These are phyloP conservation scores for Timema podura DNA, from an alignment of 2,888 invertebrate species.

Conservation along the genomic window DNA sequence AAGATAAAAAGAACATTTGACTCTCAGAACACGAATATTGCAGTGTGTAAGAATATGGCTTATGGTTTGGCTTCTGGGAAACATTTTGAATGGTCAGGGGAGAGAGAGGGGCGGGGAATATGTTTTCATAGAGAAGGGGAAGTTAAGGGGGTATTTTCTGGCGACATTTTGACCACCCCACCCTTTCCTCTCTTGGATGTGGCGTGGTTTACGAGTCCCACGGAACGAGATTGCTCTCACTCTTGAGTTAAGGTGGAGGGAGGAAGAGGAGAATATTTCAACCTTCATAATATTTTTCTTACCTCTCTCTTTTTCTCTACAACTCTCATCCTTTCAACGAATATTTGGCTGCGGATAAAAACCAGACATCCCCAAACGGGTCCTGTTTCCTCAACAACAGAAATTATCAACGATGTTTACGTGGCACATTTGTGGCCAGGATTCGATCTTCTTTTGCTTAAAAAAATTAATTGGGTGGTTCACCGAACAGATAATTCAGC, in stretches of 20 bases:
- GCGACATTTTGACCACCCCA: constrained; percentile 30
- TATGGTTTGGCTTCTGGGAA: constrained; percentile 30
- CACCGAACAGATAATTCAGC: no score
- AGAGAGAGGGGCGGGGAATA: constrained; percentile 18
- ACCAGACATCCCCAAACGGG: no score
- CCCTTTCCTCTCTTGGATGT: constrained; percentile 21
- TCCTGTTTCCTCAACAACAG: no score
- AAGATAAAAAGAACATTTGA: constrained; percentile 25
- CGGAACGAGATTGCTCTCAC: constrained; percentile 10
- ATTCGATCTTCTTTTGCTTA: no score
- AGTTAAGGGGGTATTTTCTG: constrained; percentile 12
- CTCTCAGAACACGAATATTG: constrained; percentile 29
- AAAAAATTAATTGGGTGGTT: no score
- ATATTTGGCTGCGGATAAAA: no score
- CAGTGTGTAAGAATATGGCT: constrained; percentile 29
- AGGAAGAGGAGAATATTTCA: constrained; percentile 27
- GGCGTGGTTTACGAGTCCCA: constrained; percentile 27
- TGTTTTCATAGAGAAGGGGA: constrained; percentile 15
- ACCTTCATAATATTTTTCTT: constrained; percentile 14
- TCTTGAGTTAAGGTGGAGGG: no score
- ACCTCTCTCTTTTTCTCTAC: not conserved
- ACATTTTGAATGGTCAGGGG: constrained; percentile 24
- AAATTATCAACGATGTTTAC: no score
- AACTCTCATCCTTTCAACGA: constrained; percentile 2
- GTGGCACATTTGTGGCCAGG: no score